Evolutionary conservation across 2,797 vertebrate species (phyloP).

Genomic region (Sylvia borin): DNA sequence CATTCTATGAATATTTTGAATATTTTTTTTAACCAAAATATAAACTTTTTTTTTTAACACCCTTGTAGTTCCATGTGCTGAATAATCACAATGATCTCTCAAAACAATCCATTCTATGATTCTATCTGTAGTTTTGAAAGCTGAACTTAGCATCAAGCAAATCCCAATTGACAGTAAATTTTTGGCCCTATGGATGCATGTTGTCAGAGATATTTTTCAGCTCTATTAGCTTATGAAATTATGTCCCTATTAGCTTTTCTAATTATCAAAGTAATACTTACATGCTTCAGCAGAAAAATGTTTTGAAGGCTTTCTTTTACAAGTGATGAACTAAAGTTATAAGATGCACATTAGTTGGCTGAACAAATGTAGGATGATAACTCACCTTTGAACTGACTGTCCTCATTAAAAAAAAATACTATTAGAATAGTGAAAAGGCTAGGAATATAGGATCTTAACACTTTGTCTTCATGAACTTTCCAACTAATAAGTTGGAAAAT

Average conservation of each 20-base stretch:
- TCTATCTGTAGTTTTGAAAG: not conserved
- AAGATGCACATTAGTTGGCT: not conserved
- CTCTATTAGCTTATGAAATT: not conserved
- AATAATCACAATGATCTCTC: not conserved
- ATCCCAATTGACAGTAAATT: not conserved
- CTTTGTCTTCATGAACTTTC: not conserved
- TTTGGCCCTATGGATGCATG: not conserved
- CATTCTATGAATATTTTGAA: not conserved
- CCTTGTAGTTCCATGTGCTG: accelerated
- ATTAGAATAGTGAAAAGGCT: not conserved
- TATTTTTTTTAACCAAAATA: not conserved
- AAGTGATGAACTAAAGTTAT: not conserved
- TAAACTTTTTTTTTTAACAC: not conserved
- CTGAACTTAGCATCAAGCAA: not conserved
- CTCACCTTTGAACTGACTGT: not conserved
- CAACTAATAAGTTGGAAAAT: not conserved
- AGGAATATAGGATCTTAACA: not conserved
- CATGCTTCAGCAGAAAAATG: not conserved
- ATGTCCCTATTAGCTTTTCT: not conserved
- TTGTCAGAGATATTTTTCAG: not conserved
- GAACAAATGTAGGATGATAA: not conserved
- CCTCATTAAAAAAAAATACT: not conserved
- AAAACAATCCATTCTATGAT: not conserved
- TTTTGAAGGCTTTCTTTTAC: not conserved
- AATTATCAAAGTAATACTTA: not conserved